phyloP scores from a whole-genome alignment of 2,888 invertebrate genomes.

The Heliconius ismenius region DNA sequence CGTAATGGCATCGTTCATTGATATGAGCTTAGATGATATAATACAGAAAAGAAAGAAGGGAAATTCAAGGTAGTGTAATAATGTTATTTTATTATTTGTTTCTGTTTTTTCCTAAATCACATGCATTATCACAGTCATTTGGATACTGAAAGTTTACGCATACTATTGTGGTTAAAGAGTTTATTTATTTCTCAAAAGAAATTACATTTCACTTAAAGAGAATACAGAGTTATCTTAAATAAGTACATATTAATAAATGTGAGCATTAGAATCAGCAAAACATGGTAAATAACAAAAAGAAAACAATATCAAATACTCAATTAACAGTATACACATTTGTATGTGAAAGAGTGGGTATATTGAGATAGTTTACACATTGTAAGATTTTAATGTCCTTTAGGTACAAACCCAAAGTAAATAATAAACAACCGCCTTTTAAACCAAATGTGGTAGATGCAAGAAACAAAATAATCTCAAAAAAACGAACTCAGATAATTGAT shows the following conservation, averaged over 20 bases:
- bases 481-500: slow-evolving; percentile 88
- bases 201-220: too few species aligned
- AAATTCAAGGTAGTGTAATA: slow-evolving; percentile 53
- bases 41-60: slow-evolving; percentile 70
- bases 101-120: background rate
- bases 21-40: slow-evolving; percentile 78
- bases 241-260: too few species aligned
- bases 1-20: slow-evolving; percentile 64
- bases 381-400: slow-evolving; percentile 37
- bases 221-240: too few species aligned
- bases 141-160: background rate
- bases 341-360: too few species aligned
- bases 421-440: slow-evolving; percentile 46
- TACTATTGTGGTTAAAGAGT: background rate
- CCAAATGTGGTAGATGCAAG: slow-evolving; percentile 84
- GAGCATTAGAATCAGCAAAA: too few species aligned
- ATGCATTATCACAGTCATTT: background rate
- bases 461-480: slow-evolving; percentile 89
- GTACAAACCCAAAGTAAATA: slow-evolving; percentile 46
- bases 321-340: too few species aligned
- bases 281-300: too few species aligned
- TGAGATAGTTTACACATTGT: background rate
- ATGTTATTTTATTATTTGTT: background rate
- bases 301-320: too few species aligned
- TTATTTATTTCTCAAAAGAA: too few species aligned